Conservation (phyloP, 2,113 vertebrate species). For the Lophotis ruficrista region DNA sequence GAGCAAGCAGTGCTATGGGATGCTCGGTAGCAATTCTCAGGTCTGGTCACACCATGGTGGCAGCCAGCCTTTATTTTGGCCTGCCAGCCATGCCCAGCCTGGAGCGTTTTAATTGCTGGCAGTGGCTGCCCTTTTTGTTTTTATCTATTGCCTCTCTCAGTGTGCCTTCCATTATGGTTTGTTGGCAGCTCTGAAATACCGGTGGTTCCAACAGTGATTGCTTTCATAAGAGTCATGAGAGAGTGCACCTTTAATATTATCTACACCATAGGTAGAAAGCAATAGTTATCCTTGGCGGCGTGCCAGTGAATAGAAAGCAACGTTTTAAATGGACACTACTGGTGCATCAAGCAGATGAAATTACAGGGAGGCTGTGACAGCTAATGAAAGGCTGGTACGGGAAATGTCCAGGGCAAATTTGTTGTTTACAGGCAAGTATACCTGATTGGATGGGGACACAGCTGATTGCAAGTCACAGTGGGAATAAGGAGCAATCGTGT, state of each 20-base stretch:
- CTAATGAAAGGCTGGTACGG: constrained; percentile 9
- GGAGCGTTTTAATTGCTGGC: constrained; percentile 57
- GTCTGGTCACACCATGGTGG: not conserved
- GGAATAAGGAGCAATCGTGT: not conserved
- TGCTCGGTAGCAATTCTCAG: not conserved
- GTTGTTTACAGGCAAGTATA: not conserved
- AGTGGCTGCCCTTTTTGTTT: constrained; percentile 30
- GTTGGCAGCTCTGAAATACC: not conserved
- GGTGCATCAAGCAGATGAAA: constrained; percentile 49
- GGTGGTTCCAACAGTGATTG: constrained; percentile 20
- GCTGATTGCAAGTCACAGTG: not conserved
- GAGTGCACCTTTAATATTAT: constrained; percentile 63
- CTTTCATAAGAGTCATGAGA: constrained; percentile 52
- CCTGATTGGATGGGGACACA: not conserved
- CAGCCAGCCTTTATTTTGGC: not conserved
- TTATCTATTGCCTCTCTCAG: constrained; percentile 40
- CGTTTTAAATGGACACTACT: constrained; percentile 40
- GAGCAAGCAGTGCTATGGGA: not conserved
- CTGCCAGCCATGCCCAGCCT: constrained; percentile 48
- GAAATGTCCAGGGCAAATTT: not conserved
- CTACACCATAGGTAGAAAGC: constrained; percentile 35
- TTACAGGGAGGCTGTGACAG: not conserved
- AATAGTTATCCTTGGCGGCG: constrained; percentile 37
- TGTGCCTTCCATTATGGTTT: constrained; percentile 34
- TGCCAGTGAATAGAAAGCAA: constrained; percentile 31